These are phyloP conservation scores for Gymnorhina tibicen DNA, from an alignment of 2,113 vertebrate species.

Conservation along the genomic window DNA sequence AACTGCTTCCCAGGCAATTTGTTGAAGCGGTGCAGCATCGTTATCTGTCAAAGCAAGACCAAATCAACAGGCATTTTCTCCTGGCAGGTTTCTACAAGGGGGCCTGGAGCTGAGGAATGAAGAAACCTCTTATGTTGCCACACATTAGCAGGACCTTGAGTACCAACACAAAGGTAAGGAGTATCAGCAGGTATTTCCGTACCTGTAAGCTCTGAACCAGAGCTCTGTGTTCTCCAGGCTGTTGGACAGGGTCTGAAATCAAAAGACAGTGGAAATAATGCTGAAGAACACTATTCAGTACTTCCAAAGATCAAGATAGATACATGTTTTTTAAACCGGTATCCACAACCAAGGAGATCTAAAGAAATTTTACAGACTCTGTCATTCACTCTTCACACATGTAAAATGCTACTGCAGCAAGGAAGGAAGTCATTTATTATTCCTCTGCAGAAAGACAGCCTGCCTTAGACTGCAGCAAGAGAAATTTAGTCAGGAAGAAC, in stretches of 20 bases:
- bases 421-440: neutral
- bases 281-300: neutral
- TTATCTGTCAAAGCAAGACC: conserved; percentile 66
- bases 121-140: conserved; percentile 71
- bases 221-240: neutral
- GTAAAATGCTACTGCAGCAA: neutral
- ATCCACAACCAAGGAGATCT: neutral
- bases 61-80: conserved; percentile 55
- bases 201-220: neutral
- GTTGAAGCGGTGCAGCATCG: conserved; percentile 53
- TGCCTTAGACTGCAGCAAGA: neutral
- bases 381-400: neutral
- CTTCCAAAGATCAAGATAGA: neutral
- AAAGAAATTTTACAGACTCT: neutral
- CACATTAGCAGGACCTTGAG: conserved; percentile 67
- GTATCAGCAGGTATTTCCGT: neutral
- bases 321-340: neutral
- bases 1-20: conserved; percentile 76
- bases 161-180: conserved; percentile 79
- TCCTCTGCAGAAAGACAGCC: neutral
- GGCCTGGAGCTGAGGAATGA: conserved; percentile 76
- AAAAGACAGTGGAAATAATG: neutral
- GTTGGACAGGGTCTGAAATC: neutral
- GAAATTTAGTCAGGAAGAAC: neutral
- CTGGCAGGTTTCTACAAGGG: conserved; percentile 81